Evolutionary conservation across 2,797 vertebrate genomes (phyloP), one percentile per base, ranked within the genome.

Genomic region (Centroberyx gerrardi): DNA sequence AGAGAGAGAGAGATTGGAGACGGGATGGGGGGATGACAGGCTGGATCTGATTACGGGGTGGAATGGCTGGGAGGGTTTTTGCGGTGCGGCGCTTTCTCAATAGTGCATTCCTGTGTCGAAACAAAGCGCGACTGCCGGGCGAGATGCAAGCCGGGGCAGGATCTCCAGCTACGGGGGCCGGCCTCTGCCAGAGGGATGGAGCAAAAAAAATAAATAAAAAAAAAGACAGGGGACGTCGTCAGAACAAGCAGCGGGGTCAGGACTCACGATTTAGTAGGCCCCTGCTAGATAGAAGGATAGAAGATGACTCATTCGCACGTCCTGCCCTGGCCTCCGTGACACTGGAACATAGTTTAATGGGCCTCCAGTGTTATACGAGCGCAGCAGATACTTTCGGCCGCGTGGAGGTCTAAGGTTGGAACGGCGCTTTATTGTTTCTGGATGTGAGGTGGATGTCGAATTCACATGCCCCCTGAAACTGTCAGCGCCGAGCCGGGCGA

Each of bases 11-110:
- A 48, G 68, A 53, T 84, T 64, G 87, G 82, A 90, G 89, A 84
- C 68, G 75, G 84, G 80, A 91, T 86, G 22, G 92, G 90, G 87
- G 91, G 90, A 85, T 90, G 89, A 91, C 89, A 89, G 89, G 83
- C 90, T 93, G 93, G 93, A 94, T 95, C 89, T 94, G 92, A 94
- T 95, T 94, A 94, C 87, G 81, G 84, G 88, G 84, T 92, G 90
- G 90, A 92, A 93, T 92, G 90, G 89, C 91, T 95, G 89, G 91
- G 90, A 94, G 90, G 91, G 68, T 93, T 92, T 92, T 92, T 92
- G 90, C 71, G 92, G 90, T 87, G 84, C 78, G 75, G 86, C 46
- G 82, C 87, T 94, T 94, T 94, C 92, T 93, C 93, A 95, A 95
- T 92, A 92, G 87, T 87, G 74, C 94, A 95, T 95, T 95, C 94